A percentile compares a stretch with the other conserved stretches of the same genome.
Evolutionary conservation across 2,888 invertebrate genomes (phyloP).

Genomic region (Steromphala cineraria): DNA sequence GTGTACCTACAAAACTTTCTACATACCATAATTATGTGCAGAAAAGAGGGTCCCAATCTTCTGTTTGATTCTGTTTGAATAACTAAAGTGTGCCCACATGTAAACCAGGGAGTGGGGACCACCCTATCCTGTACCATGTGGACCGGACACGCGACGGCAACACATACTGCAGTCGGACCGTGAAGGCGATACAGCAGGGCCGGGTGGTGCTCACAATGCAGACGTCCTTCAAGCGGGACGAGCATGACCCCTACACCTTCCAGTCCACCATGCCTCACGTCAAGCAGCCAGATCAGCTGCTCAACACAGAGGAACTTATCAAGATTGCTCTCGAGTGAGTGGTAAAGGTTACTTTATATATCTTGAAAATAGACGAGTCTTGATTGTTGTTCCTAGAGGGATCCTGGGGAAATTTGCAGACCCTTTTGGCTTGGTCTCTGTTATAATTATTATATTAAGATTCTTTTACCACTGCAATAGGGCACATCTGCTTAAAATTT

Average conservation of each 20-base stretch:
- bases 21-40: no score
- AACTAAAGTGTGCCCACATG: no score
- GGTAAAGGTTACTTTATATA: neutral
- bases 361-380: no score
- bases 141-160: conserved; percentile 74
- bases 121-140: conserved; percentile 75
- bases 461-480: no score
- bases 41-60: no score
- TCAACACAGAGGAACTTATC: conserved; percentile 54
- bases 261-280: conserved; percentile 75
- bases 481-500: no score
- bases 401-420: no score
- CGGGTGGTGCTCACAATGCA: conserved; percentile 74
- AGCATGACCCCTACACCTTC: conserved; percentile 66
- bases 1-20: no score
- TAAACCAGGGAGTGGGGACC: conserved; percentile 61
- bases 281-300: conserved; percentile 70
- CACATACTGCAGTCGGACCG: conserved; percentile 73
- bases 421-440: no score
- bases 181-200: conserved; percentile 75
- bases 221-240: conserved; percentile 70
- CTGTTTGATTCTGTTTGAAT: no score
- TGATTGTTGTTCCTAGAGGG: no score
- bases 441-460: no score
- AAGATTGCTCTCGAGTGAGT: conserved; percentile 53